Evolutionary conservation across 2,113 vertebrate genomes (phyloP).

Genomic region (Alethe diademata): DNA sequence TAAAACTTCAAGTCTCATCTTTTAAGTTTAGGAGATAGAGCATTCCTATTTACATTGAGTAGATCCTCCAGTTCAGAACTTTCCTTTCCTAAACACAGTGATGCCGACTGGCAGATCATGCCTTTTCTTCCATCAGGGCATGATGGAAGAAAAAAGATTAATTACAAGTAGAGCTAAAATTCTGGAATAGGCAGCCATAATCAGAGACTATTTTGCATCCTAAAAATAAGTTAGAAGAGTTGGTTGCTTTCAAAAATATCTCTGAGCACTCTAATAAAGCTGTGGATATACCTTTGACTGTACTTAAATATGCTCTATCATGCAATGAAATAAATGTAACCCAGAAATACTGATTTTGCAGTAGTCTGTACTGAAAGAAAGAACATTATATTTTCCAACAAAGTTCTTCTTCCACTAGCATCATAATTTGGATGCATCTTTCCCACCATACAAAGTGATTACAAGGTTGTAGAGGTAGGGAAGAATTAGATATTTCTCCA

Average conservation of each 20-base stretch:
- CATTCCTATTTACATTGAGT: not conserved
- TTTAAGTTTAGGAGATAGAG: not conserved
- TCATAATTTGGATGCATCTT: not conserved
- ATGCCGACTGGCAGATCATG: not conserved
- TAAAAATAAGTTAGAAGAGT: not conserved
- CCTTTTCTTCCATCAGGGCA: not conserved
- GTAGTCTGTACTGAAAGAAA: not conserved
- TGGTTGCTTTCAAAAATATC: not conserved
- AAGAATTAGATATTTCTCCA: not conserved
- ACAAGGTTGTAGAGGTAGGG: not conserved
- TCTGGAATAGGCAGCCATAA: not conserved
- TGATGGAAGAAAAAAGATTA: not conserved
- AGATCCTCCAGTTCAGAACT: not conserved
- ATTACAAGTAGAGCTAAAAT: not conserved
- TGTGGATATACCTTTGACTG: not conserved
- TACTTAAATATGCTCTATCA: not conserved
- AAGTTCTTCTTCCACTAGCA: not conserved
- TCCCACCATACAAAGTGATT: not conserved
- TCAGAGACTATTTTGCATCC: not conserved
- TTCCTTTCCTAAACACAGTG: not conserved
- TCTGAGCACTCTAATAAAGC: not conserved
- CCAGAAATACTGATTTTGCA: not conserved
- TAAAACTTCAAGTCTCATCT: not conserved
- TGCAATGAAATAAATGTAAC: not conserved
- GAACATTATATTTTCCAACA: rapidly evolving